Evolutionary conservation across 2,113 vertebrate genomes (phyloP), one percentile per base, ranked within the genome.

Genomic region (Nestor notabilis): DNA sequence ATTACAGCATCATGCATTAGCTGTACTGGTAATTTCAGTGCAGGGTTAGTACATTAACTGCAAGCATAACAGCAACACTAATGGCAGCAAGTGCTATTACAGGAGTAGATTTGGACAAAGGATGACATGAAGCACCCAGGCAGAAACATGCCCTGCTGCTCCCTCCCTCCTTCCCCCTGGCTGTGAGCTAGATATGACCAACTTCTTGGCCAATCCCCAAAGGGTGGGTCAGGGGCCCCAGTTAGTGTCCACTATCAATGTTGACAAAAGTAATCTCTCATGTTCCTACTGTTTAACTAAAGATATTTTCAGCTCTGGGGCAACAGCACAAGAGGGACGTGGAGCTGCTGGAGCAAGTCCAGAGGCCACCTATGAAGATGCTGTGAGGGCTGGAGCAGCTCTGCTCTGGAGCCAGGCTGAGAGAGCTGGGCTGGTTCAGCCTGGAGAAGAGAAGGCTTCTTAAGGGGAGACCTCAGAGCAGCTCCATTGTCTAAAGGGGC

Each of bases 121-220:
- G 55, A 27, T 11, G 55, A 58, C 52, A 76, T 56, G 19, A 56
- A 80, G 17, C 28, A 63, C 33, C 29, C 17, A 46, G 20, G 25
- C 79, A 88, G 14, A 68, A 55, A 60, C 1, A 1, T 2, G 1
- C 20, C 7, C 50, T 65, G 28, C 7, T 0, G 2, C 35, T n/a
- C 47, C 14, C 23, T 80, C 31, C 35, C 19, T 39, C 33, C 41
- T 39, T 46, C 55, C 24, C 24, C 33, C 23, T 11, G 8, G 17
- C 52, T 11, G 9, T 1, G 4, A n/a, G 56, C 50, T 41, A 46
- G 20, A 19, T 21, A 13, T 24, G 28, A 61, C 25, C 31, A 33
- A 18, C 33, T 80, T 63, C 68, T 44, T 13, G 14, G 19, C 17
- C 29, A 27, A 68, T 76, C 50, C 12, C 20, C 49, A 31, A 44